Base-by-base conservation (phyloP, 2,888 invertebrate genomes). In the Loripinus fragilis region DNA sequence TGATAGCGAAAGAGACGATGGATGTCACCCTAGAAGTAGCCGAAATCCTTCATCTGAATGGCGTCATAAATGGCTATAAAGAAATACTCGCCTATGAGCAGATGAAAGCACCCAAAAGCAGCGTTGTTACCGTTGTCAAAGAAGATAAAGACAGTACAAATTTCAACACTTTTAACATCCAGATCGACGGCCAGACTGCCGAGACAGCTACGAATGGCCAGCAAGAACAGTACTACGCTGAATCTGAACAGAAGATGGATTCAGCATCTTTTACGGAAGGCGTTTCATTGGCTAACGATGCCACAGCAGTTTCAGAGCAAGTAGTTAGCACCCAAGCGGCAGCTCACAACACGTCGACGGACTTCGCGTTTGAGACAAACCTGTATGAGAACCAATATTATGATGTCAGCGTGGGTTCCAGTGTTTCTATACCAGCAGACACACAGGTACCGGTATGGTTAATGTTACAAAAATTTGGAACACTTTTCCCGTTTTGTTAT, bases 1-100 rank as follows among this genome's bases (percentile, higher is more conserved):
- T 83, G 20, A 76, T 83, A 67, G 71, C 83, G 23, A 83, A 76
- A 60, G 83, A 83, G 28, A 81, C 78, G 35, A 78, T 83, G 78
- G 83, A 83, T 64, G 71, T 83, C 7, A 83, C 78, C 0, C 65
- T 83, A 30, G 83, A 80, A 28, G 74, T 83, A n/a, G 76, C 83
- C 28, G 81, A 81, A 67, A 80, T 83, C 38, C 52, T 83, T 12
- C 78, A 74, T 23, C 60, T 83, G 41, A 76, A 76, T 60, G 83
- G 80, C 5, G 77, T 83, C 0, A 69, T 81, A 33, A 52, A 78
- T 33, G 83, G 80, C 15, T 83, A 81, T 42, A 80, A 80, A 25
- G 79, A 83, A 5, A 83, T 83, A 7, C 68, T 83, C 2, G n/a
- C 76, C 12, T 76, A 78, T 66, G 80, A 80, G 41, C 69, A 74